Conservation (phyloP, 2,797 vertebrate genomes). For the Eospalax fontanierii region DNA sequence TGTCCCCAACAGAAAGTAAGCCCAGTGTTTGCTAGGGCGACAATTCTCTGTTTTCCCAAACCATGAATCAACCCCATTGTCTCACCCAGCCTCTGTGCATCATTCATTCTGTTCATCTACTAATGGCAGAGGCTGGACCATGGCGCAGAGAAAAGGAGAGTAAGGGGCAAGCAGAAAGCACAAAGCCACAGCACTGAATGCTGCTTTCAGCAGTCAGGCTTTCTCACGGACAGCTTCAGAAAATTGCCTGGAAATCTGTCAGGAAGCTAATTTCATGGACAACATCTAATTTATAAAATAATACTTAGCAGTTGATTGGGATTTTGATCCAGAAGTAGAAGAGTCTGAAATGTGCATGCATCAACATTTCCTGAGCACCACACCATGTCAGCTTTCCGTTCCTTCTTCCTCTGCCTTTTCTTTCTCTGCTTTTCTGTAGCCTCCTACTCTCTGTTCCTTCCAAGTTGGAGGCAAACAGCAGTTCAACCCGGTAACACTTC, state of each 20-base stretch:
- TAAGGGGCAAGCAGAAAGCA: constrained; percentile 18
- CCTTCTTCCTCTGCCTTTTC: neutral
- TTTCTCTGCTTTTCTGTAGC: neutral
- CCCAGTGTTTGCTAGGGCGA: constrained; percentile 68
- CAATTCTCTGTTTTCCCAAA: constrained; percentile 76
- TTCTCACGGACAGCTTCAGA: constrained; percentile 66
- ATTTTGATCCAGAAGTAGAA: constrained; percentile 52
- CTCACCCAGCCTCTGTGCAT: constrained; percentile 38
- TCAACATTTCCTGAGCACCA: constrained; percentile 21
- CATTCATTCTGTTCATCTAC: constrained; percentile 64
- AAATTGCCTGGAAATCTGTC: constrained; percentile 58
- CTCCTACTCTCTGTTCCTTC: constrained; percentile 14
- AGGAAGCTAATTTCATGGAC: constrained; percentile 52
- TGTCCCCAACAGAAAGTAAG: constrained; percentile 70
- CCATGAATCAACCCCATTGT: constrained; percentile 79
- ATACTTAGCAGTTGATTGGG: constrained; percentile 1
- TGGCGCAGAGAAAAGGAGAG: constrained; percentile 60
- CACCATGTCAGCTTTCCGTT: neutral
- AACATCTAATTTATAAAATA: constrained; percentile 59
- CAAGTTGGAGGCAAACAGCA: constrained; percentile 41
- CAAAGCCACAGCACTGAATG: constrained; percentile 32
- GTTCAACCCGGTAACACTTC: constrained; percentile 38
- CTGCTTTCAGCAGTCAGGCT: constrained; percentile 59
- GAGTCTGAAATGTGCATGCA: constrained; percentile 28
- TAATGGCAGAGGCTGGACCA: constrained; percentile 57